Conservation (phyloP, 2,888 invertebrate species). For the Drosophila infuscata region DNA sequence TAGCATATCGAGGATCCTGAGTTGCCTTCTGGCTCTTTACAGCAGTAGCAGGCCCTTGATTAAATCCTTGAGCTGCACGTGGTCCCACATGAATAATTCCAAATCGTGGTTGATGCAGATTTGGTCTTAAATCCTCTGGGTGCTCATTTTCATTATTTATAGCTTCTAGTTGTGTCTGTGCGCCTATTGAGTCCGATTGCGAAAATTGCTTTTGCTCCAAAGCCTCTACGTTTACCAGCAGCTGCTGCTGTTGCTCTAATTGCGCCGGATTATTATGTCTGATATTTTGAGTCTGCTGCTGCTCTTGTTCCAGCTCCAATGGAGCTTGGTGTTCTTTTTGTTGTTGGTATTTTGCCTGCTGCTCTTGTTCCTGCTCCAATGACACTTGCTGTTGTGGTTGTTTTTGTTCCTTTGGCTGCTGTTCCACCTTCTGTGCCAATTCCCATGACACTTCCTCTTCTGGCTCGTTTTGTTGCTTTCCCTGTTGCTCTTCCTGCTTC, state of each 20-base stretch:
- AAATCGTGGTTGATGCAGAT: background rate
- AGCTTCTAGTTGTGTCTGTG: background rate
- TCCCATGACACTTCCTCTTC: background rate
- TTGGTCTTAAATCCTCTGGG: background rate
- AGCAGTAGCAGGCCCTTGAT: background rate
- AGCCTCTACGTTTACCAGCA: background rate
- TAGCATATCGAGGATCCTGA: background rate
- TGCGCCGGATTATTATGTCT: background rate
- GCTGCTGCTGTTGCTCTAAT: background rate
- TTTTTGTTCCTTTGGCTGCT: background rate
- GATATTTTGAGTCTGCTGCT: background rate
- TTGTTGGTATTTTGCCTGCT: background rate
- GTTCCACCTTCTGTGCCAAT: background rate
- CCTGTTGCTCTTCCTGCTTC: background rate
- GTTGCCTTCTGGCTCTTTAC: no score
- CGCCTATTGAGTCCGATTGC: background rate
- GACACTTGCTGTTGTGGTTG: background rate
- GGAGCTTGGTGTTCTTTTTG: background rate
- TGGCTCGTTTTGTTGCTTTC: background rate
- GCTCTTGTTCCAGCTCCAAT: background rate
- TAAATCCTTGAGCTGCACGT: background rate
- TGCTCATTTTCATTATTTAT: background rate
- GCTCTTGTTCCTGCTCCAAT: background rate
- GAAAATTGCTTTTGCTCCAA: background rate
- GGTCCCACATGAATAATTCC: conserved; percentile 7